These are phyloP conservation scores for Trisateles emortualis DNA, from an alignment of 2,888 invertebrate species.

Conservation along the genomic window DNA sequence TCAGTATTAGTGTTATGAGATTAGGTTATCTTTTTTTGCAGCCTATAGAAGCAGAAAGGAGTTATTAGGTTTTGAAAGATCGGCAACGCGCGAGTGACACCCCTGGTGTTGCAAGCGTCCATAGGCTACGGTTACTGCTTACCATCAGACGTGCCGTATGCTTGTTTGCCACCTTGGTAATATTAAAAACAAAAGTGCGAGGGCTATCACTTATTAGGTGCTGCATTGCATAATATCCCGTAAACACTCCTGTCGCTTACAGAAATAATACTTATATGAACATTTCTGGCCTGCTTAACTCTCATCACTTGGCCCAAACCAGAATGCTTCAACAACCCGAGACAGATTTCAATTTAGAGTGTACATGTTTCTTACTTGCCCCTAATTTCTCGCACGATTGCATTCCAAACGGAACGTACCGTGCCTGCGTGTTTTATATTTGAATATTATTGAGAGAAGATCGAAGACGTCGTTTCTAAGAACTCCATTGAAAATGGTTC, in stretches of 20 bases:
- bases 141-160: too few species aligned
- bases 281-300: background rate
- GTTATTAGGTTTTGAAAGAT: too few species aligned
- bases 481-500: slow-evolving; percentile 14
- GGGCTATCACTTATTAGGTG: too few species aligned
- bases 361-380: slow-evolving; percentile 65
- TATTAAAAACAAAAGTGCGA: too few species aligned
- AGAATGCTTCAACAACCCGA: slow-evolving; percentile 52
- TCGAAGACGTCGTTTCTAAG: slow-evolving; percentile 28
- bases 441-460: slow-evolving; percentile 47
- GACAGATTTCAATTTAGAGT: slow-evolving; percentile 70
- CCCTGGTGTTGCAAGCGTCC: too few species aligned
- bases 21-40: too few species aligned
- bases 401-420: slow-evolving; percentile 57
- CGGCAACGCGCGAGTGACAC: too few species aligned
- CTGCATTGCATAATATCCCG: too few species aligned
- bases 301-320: slow-evolving; percentile 21
- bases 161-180: too few species aligned
- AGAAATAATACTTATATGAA: background rate
- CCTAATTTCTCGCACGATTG: slow-evolving; percentile 70
- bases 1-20: too few species aligned
- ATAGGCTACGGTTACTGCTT: too few species aligned
- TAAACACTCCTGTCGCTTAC: background rate
- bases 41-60: too few species aligned
- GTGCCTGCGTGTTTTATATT: slow-evolving; percentile 46